A percentile compares a stretch with the other conserved stretches of the same genome.
Evolutionary conservation across 2,113 vertebrate species (phyloP).

Genomic region (Chloebia gouldiae): DNA sequence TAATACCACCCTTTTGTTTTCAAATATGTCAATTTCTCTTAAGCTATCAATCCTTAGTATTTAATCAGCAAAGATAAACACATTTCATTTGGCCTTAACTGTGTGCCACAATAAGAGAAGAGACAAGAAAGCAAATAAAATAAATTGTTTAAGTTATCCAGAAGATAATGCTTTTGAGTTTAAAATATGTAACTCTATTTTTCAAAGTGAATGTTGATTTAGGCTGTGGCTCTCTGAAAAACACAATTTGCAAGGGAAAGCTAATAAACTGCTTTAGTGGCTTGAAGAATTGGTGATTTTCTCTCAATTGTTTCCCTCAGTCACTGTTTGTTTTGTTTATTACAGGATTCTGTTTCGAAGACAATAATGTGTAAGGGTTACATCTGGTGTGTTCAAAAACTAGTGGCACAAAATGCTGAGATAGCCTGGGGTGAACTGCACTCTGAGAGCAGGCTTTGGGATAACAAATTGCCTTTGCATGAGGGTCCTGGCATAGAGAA

Average conservation of each 20-base stretch:
- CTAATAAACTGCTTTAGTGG: not conserved
- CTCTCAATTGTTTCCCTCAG: not conserved
- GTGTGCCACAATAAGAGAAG: slow-evolving; percentile 29
- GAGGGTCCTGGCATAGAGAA: not conserved
- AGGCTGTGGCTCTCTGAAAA: not conserved
- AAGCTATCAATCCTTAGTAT: slow-evolving; percentile 46
- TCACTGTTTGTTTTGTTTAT: not conserved
- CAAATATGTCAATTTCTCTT: slow-evolving; percentile 51
- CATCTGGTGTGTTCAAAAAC: slow-evolving; percentile 23
- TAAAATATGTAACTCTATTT: not conserved
- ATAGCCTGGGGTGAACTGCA: slow-evolving; percentile 3
- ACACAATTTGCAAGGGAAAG: not conserved
- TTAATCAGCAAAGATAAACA: slow-evolving; percentile 52
- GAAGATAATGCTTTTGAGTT: not conserved
- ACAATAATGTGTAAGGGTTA: not conserved
- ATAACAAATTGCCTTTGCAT: not conserved
- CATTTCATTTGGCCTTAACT: slow-evolving; percentile 60
- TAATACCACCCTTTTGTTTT: slow-evolving; percentile 40
- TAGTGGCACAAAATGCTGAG: not conserved
- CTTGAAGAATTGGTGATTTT: slow-evolving; percentile 18
- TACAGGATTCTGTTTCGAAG: not conserved
- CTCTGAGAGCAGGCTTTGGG: not conserved
- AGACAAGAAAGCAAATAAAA: slow-evolving; percentile 43
- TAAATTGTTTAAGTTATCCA: not conserved
- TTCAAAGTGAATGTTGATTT: not conserved